A percentile compares a stretch with the other conserved stretches of the same genome.
Evolutionary conservation across 2,113 vertebrate genomes (phyloP).

Genomic region (Corvus hawaiiensis): DNA sequence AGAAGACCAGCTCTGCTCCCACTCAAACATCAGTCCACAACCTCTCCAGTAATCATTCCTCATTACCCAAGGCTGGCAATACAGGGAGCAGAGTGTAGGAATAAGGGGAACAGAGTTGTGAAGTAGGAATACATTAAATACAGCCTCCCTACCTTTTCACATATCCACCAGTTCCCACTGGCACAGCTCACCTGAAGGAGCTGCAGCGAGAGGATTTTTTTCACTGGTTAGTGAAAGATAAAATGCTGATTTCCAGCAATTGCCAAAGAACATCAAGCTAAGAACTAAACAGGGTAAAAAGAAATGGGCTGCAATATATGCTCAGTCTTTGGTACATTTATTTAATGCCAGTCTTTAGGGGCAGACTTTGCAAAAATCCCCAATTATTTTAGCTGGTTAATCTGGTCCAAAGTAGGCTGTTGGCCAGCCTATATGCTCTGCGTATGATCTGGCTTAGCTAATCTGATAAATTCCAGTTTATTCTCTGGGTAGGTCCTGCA

Average conservation of each 20-base stretch:
- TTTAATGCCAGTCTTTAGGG: conserved; percentile 64
- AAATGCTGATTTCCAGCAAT: conserved; percentile 20
- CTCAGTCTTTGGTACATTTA: conserved; percentile 30
- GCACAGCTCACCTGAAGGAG: not conserved
- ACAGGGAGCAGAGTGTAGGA: not conserved
- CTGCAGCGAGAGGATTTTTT: not conserved
- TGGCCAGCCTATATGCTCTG: conserved; percentile 57
- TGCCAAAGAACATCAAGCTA: conserved; percentile 26
- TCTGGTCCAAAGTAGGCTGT: conserved; percentile 65
- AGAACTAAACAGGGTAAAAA: conserved; percentile 37
- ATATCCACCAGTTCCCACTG: not conserved
- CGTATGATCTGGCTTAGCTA: conserved; percentile 59
- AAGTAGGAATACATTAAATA: not conserved
- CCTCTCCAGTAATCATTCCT: not conserved
- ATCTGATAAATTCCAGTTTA: conserved; percentile 67
- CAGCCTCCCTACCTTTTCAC: not conserved
- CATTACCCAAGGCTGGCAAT: not conserved
- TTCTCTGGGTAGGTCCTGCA: conserved; percentile 60
- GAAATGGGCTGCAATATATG: conserved; percentile 31
- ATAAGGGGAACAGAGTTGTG: not conserved
- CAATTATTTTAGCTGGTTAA: conserved; percentile 67
- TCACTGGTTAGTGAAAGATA: not conserved
- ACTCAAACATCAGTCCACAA: not conserved
- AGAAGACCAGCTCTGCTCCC: not conserved
- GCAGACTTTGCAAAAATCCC: conserved; percentile 67